A percentile compares a stretch with the other conserved stretches of the same genome.
Conservation (phyloP, 2,797 vertebrate genomes). For the Monodelphis domestica region DNA sequence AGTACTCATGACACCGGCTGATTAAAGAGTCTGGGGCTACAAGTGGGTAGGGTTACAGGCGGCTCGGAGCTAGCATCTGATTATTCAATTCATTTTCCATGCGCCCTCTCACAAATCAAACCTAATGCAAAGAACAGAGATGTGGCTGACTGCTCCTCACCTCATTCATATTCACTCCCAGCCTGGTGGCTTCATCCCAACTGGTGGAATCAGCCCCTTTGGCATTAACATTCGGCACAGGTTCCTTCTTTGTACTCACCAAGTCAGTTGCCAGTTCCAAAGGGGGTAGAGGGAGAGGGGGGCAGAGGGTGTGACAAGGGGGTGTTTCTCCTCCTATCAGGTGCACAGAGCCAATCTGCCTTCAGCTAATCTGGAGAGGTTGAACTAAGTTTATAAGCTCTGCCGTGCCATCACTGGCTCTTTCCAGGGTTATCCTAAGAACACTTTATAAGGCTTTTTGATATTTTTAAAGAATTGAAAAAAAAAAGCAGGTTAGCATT, state of each 20-base stretch:
- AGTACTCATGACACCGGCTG: constrained; percentile 36
- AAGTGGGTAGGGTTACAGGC: neutral
- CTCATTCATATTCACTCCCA: constrained; percentile 44
- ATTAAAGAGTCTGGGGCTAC: neutral
- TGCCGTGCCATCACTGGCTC: constrained; percentile 3
- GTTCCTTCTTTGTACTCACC: constrained; percentile 58
- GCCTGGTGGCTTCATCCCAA: neutral
- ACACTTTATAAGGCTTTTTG: neutral
- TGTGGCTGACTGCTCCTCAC: constrained; percentile 19
- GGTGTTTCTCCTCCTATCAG: constrained; percentile 43
- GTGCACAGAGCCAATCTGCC: constrained; percentile 9
- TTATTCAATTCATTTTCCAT: constrained; percentile 40
- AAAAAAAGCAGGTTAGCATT: neutral
- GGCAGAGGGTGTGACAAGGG: constrained; percentile 20
- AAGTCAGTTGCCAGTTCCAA: constrained; percentile 59
- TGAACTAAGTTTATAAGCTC: neutral
- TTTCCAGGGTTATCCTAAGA: neutral
- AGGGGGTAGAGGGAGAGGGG: constrained; percentile 50
- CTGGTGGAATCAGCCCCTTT: constrained; percentile 6
- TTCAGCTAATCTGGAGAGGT: constrained; percentile 46
- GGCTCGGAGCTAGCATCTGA: neutral
- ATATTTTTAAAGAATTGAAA: neutral
- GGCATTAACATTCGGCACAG: constrained; percentile 66
- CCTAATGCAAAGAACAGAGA: constrained; percentile 4
- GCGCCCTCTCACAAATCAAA: neutral